phyloP scores from a whole-genome alignment of 2,888 invertebrate genomes.

The Tethea ocularis region DNA sequence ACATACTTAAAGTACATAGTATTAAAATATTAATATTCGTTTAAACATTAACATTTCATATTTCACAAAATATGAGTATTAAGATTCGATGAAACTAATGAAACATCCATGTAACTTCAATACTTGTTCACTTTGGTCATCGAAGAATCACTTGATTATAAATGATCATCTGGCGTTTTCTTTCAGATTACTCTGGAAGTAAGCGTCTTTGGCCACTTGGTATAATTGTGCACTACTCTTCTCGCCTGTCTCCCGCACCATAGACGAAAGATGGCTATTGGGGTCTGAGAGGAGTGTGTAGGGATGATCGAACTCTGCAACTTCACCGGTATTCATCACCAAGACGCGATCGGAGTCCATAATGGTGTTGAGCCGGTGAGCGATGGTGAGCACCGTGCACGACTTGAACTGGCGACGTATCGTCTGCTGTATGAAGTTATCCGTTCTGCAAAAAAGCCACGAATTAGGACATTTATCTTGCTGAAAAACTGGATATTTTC shows the following conservation, averaged over 20 bases:
- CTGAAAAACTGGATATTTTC: too few relatives aligned
- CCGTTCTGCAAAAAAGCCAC: constrained; percentile 81
- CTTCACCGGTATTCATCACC: constrained; percentile 85
- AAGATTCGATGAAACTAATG: neutral
- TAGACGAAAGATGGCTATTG: constrained; percentile 79
- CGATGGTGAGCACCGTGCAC: constrained; percentile 95
- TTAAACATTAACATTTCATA: neutral
- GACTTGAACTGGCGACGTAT: constrained; percentile 90
- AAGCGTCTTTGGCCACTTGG: constrained; percentile 75
- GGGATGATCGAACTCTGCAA: constrained; percentile 87
- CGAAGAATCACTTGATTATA: constrained; percentile 3
- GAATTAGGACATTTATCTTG: neutral
- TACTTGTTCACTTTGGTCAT: neutral
- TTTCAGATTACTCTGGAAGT: constrained; percentile 62
- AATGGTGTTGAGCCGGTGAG: constrained; percentile 96
- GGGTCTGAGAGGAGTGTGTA: constrained; percentile 79
- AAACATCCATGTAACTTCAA: neutral
- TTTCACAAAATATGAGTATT: constrained; percentile 3
- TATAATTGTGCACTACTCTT: constrained; percentile 77
- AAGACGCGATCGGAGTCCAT: constrained; percentile 94
- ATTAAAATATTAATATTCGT: neutral
- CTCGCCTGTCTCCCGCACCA: constrained; percentile 85
- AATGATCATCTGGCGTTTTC: constrained; percentile 52
- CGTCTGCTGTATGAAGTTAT: constrained; percentile 92
- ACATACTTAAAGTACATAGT: neutral